Conservation (phyloP, 1,140 invertebrate genomes). For the Drosophila sp. region DNA sequence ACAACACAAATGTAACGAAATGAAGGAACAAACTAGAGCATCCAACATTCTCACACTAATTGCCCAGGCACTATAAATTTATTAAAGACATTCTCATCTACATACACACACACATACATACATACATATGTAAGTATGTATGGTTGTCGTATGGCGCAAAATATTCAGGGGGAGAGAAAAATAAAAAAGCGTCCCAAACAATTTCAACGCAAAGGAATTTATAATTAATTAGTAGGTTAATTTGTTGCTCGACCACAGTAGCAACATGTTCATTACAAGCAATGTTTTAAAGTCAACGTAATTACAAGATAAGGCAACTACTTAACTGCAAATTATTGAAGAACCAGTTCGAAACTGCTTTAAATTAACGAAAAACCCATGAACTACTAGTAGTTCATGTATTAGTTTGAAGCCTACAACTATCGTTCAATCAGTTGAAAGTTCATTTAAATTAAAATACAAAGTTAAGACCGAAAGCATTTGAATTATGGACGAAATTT, state of each 20-base stretch:
- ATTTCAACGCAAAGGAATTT: constrained; percentile 57
- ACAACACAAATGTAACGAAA: constrained; percentile 7
- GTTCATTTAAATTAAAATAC: too few relatives aligned
- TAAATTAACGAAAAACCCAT: too few relatives aligned
- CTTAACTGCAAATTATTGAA: too few relatives aligned
- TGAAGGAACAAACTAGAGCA: constrained; percentile 3
- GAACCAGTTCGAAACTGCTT: too few relatives aligned
- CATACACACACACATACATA: too few relatives aligned
- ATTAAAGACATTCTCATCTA: constrained; percentile 57
- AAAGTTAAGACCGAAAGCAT: too few relatives aligned
- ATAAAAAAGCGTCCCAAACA: too few relatives aligned
- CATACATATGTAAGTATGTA: too few relatives aligned
- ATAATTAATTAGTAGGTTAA: constrained; percentile 74
- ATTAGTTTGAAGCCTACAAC: too few relatives aligned
- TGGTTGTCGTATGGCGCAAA: not conserved
- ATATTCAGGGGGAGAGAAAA: constrained; percentile 8
- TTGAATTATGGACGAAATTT: too few relatives aligned
- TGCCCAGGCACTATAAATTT: constrained; percentile 74
- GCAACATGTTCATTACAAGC: not conserved
- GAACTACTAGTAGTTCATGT: too few relatives aligned
- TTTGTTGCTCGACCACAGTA: constrained; percentile 44
- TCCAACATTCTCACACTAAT: constrained; percentile 52
- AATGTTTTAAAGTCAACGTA: not conserved
- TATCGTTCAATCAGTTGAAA: too few relatives aligned
- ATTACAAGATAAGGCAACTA: not conserved